A percentile compares a stretch with the other conserved stretches of the same genome.
These are phyloP conservation scores for Percopsis transmontana DNA, from an alignment of 2,113 vertebrate genomes.

Conservation along the genomic window DNA sequence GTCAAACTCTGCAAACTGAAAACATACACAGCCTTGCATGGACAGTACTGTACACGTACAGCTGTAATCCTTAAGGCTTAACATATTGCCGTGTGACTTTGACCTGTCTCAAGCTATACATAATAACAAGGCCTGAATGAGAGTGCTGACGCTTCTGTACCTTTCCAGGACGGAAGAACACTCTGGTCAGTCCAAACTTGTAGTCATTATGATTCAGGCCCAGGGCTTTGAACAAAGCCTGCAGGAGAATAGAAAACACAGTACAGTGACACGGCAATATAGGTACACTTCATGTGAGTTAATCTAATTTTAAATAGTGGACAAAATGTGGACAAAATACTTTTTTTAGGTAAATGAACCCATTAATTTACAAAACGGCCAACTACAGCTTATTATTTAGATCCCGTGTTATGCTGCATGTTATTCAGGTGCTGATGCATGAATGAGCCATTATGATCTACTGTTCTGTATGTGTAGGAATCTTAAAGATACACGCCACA, in stretches of 20 bases:
- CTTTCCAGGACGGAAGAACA: constrained; percentile 98
- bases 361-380: constrained; percentile 18
- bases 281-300: constrained; percentile 7
- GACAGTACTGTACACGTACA: background rate
- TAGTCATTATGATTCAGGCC: constrained; percentile 95
- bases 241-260: constrained; percentile 26
- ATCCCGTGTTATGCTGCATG: background rate
- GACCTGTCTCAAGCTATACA: background rate
- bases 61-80: background rate
- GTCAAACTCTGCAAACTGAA: constrained; percentile 97
- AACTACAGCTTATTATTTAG: constrained; percentile 12
- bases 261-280: constrained; percentile 22
- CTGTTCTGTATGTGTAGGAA: background rate
- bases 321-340: background rate
- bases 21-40: background rate
- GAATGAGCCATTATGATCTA: background rate
- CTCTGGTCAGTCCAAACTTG: constrained; percentile 96
- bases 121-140: background rate
- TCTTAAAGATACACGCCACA: too few species aligned
- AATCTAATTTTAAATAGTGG: constrained; percentile 18
- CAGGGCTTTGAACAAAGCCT: constrained; percentile 98
- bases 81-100: background rate
- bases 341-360: background rate
- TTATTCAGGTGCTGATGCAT: constrained; percentile 9
- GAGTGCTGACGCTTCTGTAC: constrained; percentile 66